Evolutionary conservation across 2,888 invertebrate genomes (phyloP), one percentile per base, ranked within the genome.

Genomic region (Quadriops clusia): DNA sequence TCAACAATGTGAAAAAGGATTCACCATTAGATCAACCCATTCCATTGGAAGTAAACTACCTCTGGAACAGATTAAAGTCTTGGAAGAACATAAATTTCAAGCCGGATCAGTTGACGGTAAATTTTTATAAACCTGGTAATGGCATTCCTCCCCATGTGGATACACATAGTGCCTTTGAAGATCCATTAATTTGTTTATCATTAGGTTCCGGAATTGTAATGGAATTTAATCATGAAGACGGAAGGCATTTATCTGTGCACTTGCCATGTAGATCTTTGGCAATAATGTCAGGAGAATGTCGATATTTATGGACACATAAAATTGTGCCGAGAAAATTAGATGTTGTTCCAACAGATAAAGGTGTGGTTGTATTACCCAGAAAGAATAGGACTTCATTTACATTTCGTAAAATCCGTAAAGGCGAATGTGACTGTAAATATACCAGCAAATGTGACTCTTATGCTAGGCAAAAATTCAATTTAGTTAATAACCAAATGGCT

Each of bases 91-190:
- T 38, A 16, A 58, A 62, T 34, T 61, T 63, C 23, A 37, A 52
- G 14, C 87, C 87, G 3, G 78, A 90, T 62, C 91, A 91, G 51
- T 51, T 90, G 25, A 91, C 91, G 1, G 72, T 89, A 0, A 91
- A 91, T 56, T 72, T 72, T 46, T 91, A 91, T 58, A 58, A 65
- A 34, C 79, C 86, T 24, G 90, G 91, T 8, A 87, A 90, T 67
- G 89, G 91, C 20, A 97, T 98, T 53, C 95, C 97, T 17, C 73
- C 82, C 0, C 97, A 98, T 60, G 77, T 93, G 11, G 97, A 98
- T 55, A 93, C 89, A 0, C 93, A 94, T 53, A 90, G 90, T 57
- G 83, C 90, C 1, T 98, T 97, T 61, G 80, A 84, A 41, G 80
- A 81, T 50, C 82, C 81, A 2, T 83, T 97, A 38, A 54, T 94